Percentiles rank a stretch among this genome's conserved stretches.
Conservation (phyloP, 2,888 invertebrate species). For the Lasioglossum calceatum region DNA sequence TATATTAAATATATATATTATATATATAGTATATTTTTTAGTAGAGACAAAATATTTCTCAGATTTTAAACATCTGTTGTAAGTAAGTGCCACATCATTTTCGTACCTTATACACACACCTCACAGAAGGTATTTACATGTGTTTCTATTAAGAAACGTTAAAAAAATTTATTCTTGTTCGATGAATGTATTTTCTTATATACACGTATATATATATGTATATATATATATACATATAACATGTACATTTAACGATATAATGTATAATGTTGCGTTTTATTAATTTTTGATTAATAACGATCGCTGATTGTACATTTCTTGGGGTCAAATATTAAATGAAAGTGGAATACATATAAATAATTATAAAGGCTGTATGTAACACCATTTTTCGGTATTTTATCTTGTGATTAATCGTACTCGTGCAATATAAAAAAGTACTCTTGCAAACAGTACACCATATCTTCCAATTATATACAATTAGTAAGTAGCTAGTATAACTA, state of each 20-base stretch:
- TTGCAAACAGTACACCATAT: slow-evolving; percentile 8
- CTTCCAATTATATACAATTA: slow-evolving; percentile 20
- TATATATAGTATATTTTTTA: slow-evolving; percentile 8
- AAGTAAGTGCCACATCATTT: slow-evolving; percentile 36
- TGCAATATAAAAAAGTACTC: slow-evolving; percentile 43
- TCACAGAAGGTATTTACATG: slow-evolving; percentile 25
- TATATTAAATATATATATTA: slow-evolving; percentile 13
- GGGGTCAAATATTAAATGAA: slow-evolving; percentile 23
- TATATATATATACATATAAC: slow-evolving; percentile 11
- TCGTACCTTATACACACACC: slow-evolving; percentile 23
- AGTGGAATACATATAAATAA: slow-evolving; percentile 28
- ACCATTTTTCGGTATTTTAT: slow-evolving; percentile 50
- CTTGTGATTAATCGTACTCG: slow-evolving; percentile 56
- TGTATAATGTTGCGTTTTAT: slow-evolving; percentile 33
- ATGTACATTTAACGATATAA: slow-evolving; percentile 40
- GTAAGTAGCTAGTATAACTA: slow-evolving; percentile 7
- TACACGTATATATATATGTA: neutral
- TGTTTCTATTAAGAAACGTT: slow-evolving; percentile 36
- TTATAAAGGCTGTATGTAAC: slow-evolving; percentile 47
- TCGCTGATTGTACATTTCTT: slow-evolving; percentile 25
- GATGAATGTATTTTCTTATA: slow-evolving; percentile 53
- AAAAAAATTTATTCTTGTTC: slow-evolving; percentile 53
- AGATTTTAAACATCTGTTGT: slow-evolving; percentile 25
- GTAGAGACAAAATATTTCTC: neutral
- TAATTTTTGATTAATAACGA: slow-evolving; percentile 41